Evolutionary conservation across 2,888 invertebrate species (phyloP).

Genomic region (Rhogogaster chlorosoma): DNA sequence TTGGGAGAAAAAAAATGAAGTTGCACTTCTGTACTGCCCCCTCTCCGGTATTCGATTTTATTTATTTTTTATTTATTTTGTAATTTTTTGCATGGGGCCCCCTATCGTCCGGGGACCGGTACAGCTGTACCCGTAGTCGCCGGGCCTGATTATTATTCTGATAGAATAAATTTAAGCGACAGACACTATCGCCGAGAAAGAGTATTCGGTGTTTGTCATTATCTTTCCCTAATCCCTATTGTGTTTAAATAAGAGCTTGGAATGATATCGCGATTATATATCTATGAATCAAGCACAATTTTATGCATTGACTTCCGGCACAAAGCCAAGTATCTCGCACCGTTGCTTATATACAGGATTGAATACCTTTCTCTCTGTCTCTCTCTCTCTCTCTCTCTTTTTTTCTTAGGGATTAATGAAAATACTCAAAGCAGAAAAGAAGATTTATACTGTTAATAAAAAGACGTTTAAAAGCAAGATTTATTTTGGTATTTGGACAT

Average conservation of each 20-base stretch:
- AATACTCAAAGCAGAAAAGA: conserved; percentile 36
- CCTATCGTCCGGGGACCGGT: too few relatives aligned
- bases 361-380: background rate
- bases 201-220: background rate
- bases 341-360: conserved; percentile 28
- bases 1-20: too few relatives aligned
- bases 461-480: conserved; percentile 40
- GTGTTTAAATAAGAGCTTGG: background rate
- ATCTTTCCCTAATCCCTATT: background rate
- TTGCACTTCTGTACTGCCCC: too few relatives aligned
- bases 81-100: too few relatives aligned
- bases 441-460: conserved; percentile 37
- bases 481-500: conserved; percentile 39
- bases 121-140: too few relatives aligned
- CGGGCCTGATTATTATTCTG: too few relatives aligned
- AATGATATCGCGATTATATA: background rate
- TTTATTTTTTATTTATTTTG: too few relatives aligned
- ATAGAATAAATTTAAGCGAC: conserved; percentile 7
- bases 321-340: background rate
- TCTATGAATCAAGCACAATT: conserved; percentile 13
- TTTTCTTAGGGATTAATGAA: conserved; percentile 19
- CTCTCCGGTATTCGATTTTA: too few relatives aligned
- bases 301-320: conserved; percentile 13
- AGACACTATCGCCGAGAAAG: background rate
- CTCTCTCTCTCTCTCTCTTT: background rate